These are phyloP conservation scores for Urosaurus nigricauda DNA, from an alignment of 2,797 vertebrate genomes.

Conservation along the genomic window DNA sequence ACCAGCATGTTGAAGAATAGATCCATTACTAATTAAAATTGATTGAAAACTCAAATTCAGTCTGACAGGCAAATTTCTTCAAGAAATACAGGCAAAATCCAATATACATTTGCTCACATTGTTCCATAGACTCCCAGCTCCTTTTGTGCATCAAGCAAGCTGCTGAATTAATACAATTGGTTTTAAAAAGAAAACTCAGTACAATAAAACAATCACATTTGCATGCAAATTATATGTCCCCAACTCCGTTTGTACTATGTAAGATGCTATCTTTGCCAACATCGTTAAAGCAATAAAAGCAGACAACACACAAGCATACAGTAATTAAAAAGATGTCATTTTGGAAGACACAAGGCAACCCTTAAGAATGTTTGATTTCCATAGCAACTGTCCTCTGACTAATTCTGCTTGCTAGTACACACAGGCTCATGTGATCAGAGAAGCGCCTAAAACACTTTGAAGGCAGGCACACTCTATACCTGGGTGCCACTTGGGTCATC, in stretches of 20 bases:
- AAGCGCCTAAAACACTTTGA: background rate
- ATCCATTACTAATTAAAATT: constrained; percentile 43
- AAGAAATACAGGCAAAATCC: background rate
- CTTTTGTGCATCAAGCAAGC: constrained; percentile 18
- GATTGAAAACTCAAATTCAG: constrained; percentile 32
- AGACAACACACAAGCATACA: background rate
- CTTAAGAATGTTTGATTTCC: constrained; percentile 11
- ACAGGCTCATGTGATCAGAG: constrained; percentile 19
- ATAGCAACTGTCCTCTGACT: constrained; percentile 12
- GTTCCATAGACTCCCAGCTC: accelerated
- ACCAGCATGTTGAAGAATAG: background rate
- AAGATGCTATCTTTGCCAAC: background rate
- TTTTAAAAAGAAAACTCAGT: background rate
- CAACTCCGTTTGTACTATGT: accelerated
- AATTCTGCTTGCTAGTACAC: background rate
- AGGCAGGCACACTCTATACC: background rate
- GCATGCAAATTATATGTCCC: background rate
- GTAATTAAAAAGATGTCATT: background rate
- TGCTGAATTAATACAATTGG: constrained; percentile 17
- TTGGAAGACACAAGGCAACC: background rate
- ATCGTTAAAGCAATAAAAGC: background rate
- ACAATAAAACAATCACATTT: background rate
- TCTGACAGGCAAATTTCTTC: constrained; percentile 16
- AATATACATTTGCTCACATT: background rate
- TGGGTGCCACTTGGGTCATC: background rate